A percentile compares a stretch with the other conserved stretches of the same genome.
Evolutionary conservation across 2,888 invertebrate genomes (phyloP).

Genomic region (Griposia aprilina): DNA sequence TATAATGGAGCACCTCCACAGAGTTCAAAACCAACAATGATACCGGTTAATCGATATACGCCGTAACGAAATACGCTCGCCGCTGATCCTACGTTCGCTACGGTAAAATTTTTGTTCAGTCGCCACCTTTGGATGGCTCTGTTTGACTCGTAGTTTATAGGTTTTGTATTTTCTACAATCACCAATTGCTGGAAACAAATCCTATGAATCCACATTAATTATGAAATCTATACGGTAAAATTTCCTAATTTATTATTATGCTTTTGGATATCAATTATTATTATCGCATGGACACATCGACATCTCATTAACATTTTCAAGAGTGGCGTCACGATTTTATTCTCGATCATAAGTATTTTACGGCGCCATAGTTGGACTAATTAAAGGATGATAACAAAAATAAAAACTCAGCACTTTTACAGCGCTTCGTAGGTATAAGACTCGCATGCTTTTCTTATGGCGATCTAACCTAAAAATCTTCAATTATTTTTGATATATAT

Average conservation of each 20-base stretch:
- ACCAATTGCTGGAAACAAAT: not conserved
- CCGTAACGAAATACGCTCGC: not conserved
- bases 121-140: not conserved
- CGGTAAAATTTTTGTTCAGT: not conserved
- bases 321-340: not conserved
- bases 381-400: not conserved
- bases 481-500: not conserved
- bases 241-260: not conserved
- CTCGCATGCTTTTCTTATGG: not conserved
- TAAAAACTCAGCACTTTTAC: not conserved
- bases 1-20: not conserved
- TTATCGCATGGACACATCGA: not conserved
- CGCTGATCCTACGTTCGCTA: not conserved
- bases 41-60: not conserved
- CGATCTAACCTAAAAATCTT: not conserved
- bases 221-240: not conserved
- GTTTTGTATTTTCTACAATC: not conserved
- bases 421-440: not conserved
- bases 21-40: not conserved
- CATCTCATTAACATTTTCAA: not conserved
- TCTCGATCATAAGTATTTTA: not conserved
- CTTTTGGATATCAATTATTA: not conserved
- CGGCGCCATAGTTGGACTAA: not conserved
- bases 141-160: not conserved
- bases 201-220: not conserved